Evolutionary conservation across 1,140 invertebrate species (phyloP).

Genomic region (Bicyclus anynana): DNA sequence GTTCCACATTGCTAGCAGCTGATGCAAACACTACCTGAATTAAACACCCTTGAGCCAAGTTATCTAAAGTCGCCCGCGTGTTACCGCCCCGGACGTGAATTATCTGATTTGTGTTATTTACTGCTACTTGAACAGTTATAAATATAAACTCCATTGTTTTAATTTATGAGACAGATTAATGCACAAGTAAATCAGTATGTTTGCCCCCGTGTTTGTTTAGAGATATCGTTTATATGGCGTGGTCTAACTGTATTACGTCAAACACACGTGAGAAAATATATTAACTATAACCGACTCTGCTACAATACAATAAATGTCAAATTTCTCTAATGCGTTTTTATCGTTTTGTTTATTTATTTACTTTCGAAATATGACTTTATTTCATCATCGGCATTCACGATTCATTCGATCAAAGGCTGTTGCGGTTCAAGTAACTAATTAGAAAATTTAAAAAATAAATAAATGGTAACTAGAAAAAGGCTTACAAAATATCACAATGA

Average conservation of each 20-base stretch:
- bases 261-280: neutral
- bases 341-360: neutral
- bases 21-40: too few species aligned
- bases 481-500: neutral
- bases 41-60: too few species aligned
- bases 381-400: neutral
- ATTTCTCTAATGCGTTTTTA: neutral
- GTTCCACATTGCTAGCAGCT: too few species aligned
- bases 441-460: neutral
- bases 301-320: neutral
- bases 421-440: neutral
- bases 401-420: neutral
- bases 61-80: too few species aligned
- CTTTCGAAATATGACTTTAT: neutral
- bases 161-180: slow-evolving; percentile 2
- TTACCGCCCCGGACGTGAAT: too few species aligned
- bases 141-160: neutral
- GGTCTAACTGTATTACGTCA: neutral
- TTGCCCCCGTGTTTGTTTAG: neutral
- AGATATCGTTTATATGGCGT: neutral
- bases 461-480: neutral
- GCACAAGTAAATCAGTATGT: neutral
- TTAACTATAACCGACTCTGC: neutral
- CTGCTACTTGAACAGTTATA: neutral
- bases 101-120: too few species aligned